These are phyloP conservation scores for Gorsachius magnificus DNA, from an alignment of 2,797 vertebrate genomes.

Conservation along the genomic window DNA sequence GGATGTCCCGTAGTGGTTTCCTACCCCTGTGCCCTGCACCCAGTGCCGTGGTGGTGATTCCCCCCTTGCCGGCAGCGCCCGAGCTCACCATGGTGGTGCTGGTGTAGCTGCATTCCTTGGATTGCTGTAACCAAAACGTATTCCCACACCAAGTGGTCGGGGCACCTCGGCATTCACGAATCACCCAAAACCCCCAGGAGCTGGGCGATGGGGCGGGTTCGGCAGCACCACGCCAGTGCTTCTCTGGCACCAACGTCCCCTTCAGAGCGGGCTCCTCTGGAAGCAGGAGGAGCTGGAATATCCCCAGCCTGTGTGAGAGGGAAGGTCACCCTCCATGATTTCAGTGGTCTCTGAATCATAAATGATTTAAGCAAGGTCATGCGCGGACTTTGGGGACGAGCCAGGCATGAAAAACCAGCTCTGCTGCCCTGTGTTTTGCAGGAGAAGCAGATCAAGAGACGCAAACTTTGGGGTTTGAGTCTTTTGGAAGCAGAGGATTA, in stretches of 20 bases:
- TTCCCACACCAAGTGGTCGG: constrained; percentile 16
- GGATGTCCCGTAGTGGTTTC: rapidly evolving
- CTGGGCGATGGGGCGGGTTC: rapidly evolving
- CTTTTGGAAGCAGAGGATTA: not conserved
- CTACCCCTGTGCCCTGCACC: not conserved
- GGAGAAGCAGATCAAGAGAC: not conserved
- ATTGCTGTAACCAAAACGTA: constrained; percentile 26
- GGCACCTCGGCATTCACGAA: not conserved
- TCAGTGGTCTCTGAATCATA: not conserved
- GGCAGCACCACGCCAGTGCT: rapidly evolving
- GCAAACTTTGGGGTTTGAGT: not conserved
- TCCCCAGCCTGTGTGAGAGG: not conserved
- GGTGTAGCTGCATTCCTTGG: constrained; percentile 17
- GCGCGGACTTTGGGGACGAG: not conserved
- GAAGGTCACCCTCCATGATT: not conserved
- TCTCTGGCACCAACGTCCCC: not conserved
- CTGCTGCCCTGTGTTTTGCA: not conserved
- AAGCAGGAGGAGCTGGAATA: not conserved
- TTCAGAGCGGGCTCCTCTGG: not conserved
- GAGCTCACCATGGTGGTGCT: not conserved
- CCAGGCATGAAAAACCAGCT: not conserved
- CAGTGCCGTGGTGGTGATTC: not conserved
- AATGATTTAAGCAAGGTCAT: not conserved
- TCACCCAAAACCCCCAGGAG: not conserved
- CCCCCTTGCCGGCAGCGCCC: not conserved